These are phyloP conservation scores for Mechanitis mazaeus DNA, from an alignment of 2,888 invertebrate genomes.

Conservation along the genomic window DNA sequence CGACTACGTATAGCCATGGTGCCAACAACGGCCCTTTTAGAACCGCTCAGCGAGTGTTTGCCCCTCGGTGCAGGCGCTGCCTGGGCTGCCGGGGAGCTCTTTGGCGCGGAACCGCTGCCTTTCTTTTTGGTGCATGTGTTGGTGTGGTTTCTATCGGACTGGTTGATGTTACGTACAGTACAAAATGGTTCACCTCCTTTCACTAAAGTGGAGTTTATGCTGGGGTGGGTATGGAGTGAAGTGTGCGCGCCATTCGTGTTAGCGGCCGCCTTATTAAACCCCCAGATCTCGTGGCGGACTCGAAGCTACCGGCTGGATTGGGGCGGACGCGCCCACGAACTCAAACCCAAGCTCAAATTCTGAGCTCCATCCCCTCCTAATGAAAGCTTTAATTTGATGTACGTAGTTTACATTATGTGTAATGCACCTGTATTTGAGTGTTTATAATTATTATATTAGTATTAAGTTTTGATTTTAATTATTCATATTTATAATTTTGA, in stretches of 20 bases:
- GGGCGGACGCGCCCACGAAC: conserved; percentile 96
- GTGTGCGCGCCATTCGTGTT: conserved; percentile 92
- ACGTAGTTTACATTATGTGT: conserved; percentile 38
- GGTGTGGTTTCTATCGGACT: conserved; percentile 97
- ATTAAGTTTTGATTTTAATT: conserved; percentile 62
- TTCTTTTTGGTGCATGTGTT: conserved; percentile 95
- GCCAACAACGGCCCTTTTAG: conserved; percentile 91
- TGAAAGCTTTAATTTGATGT: conserved; percentile 67
- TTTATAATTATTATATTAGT: conserved; percentile 46
- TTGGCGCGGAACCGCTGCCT: conserved; percentile 91
- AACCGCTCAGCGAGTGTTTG: conserved; percentile 97
- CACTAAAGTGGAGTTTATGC: conserved; percentile 94
- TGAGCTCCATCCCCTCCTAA: conserved; percentile 49
- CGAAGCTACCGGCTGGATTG: conserved; percentile 93
- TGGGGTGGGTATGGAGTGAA: conserved; percentile 97
- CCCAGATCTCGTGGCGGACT: conserved; percentile 95
- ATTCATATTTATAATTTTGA: conserved; percentile 50
- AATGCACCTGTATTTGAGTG: conserved; percentile 38
- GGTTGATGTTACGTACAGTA: conserved; percentile 91
- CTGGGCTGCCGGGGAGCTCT: conserved; percentile 88
- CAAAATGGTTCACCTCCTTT: conserved; percentile 96
- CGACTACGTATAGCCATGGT: conserved; percentile 97
- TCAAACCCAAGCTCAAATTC: conserved; percentile 84
- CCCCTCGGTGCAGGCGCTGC: conserved; percentile 94
- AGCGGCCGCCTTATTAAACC: conserved; percentile 89